phyloP scores from a whole-genome alignment of 2,113 vertebrate species.

The Lepisosteus oculatus region DNA sequence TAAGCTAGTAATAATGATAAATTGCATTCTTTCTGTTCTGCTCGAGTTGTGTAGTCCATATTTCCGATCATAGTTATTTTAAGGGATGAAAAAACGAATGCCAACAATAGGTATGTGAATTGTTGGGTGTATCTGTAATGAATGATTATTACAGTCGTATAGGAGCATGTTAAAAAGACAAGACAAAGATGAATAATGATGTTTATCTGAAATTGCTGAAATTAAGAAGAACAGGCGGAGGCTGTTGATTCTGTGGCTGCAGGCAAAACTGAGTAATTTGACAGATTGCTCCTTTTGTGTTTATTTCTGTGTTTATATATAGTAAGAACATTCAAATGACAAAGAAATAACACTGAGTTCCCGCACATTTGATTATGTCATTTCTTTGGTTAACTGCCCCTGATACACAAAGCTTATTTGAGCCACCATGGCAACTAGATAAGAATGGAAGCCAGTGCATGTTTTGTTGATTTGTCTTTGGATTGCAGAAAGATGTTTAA shows the following conservation, averaged over 20 bases:
- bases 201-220: background rate
- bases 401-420: background rate
- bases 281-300: background rate
- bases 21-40: too few species aligned
- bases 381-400: background rate
- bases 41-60: too few species aligned
- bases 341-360: background rate
- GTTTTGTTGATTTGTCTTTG: constrained; percentile 1
- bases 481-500: background rate
- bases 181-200: background rate
- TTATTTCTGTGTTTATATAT: background rate
- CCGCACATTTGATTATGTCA: background rate
- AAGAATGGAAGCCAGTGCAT: background rate
- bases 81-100: background rate
- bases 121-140: background rate
- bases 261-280: background rate
- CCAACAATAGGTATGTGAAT: background rate
- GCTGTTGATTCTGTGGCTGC: background rate
- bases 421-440: background rate
- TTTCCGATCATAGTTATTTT: too few species aligned
- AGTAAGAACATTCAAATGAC: background rate
- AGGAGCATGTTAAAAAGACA: background rate
- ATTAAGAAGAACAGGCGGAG: too few species aligned
- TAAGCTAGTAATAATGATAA: too few species aligned
- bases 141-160: background rate